Evolutionary conservation across 2,113 vertebrate genomes (phyloP).

Genomic region (Zeus faber): DNA sequence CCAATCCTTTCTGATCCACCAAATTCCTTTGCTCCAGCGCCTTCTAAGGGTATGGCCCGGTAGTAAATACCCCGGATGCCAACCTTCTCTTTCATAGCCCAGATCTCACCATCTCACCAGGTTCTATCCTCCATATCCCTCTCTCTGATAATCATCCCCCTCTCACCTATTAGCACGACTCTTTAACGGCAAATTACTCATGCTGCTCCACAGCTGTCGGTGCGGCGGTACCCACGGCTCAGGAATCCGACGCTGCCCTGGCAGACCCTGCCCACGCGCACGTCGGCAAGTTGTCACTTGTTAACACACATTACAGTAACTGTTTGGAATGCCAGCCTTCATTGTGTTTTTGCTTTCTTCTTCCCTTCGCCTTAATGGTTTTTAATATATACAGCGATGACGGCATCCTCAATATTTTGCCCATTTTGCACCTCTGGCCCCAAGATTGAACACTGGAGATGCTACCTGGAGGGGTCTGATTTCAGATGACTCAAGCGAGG

Average conservation of each 20-base stretch:
- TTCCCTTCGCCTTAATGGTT: constrained; percentile 13
- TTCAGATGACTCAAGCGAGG: constrained; percentile 55
- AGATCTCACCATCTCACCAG: constrained; percentile 8
- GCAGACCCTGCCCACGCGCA: constrained; percentile 41
- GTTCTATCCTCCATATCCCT: constrained; percentile 14
- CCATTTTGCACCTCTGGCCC: constrained; percentile 41
- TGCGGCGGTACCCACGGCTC: constrained; percentile 34
- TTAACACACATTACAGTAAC: constrained; percentile 60
- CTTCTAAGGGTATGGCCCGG: not conserved
- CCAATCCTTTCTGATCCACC: constrained; percentile 32
- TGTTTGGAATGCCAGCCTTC: constrained; percentile 50
- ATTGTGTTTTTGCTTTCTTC: constrained; percentile 11
- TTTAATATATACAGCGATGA: constrained; percentile 51
- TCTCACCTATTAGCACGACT: constrained; percentile 29
- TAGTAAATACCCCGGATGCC: constrained; percentile 28
- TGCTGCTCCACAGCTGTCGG: constrained; percentile 47
- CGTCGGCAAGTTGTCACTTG: constrained; percentile 62
- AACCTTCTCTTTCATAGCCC: constrained; percentile 10
- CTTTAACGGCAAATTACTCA: constrained; percentile 36
- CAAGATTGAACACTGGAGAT: constrained; percentile 59
- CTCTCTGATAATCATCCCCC: constrained; percentile 36
- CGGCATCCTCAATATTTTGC: constrained; percentile 51
- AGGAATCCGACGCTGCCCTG: constrained; percentile 56
- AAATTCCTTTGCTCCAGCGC: not conserved
- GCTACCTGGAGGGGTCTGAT: constrained; percentile 62